Evolutionary conservation across 2,797 vertebrate species (phyloP).

Genomic region (Potorous gilbertii): DNA sequence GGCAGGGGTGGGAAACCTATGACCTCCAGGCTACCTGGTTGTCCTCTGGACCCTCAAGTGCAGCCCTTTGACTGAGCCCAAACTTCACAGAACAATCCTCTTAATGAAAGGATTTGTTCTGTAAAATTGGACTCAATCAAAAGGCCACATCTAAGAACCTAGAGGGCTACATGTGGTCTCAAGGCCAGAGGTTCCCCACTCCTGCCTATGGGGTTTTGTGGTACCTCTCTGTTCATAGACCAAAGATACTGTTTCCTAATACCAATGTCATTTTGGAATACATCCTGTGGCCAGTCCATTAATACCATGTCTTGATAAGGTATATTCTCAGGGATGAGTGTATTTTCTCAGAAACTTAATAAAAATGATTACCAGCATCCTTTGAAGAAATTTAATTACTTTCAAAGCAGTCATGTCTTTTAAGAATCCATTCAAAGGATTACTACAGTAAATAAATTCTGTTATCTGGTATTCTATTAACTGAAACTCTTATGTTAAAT

Average conservation of each 20-base stretch:
- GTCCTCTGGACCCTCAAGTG: too few relatives aligned
- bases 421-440: not conserved
- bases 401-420: slow-evolving; percentile 3
- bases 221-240: not conserved
- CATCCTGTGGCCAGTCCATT: not conserved
- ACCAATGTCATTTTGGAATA: slow-evolving; percentile 23
- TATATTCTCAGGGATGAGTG: not conserved
- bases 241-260: not conserved
- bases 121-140: too few relatives aligned
- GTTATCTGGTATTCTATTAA: not conserved
- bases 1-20: too few relatives aligned
- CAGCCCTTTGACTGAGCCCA: too few relatives aligned
- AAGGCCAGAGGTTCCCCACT: too few relatives aligned
- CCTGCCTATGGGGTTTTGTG: not conserved
- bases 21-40: too few relatives aligned
- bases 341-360: not conserved
- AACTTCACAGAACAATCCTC: too few relatives aligned
- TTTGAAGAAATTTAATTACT: not conserved
- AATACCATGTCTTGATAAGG: not conserved
- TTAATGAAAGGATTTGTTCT: too few relatives aligned
- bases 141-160: too few relatives aligned
- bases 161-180: too few relatives aligned
- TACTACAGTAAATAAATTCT: not conserved
- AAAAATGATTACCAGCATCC: not conserved
- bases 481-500: not conserved